A percentile compares a stretch with the other conserved stretches of the same genome.
phyloP scores from a whole-genome alignment of 2,113 vertebrate species.

The Tenrec ecaudatus region DNA sequence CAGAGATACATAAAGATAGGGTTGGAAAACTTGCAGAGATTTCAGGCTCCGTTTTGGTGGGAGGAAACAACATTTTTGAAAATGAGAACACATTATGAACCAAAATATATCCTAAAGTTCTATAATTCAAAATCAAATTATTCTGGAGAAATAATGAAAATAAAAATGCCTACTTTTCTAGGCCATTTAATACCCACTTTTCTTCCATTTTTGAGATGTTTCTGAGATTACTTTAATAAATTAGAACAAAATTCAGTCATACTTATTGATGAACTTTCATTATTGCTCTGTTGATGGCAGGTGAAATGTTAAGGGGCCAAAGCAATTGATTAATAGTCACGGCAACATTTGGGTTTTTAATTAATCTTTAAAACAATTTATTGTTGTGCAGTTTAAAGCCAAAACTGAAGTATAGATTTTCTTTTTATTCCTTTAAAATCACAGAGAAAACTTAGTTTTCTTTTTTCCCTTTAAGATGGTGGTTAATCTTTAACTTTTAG shows the following conservation, averaged over 20 bases:
- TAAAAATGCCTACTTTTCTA: not conserved
- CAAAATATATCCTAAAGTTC: constrained; percentile 10
- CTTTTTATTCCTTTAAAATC: constrained; percentile 40
- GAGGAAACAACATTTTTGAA: constrained; percentile 5
- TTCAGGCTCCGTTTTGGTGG: not conserved
- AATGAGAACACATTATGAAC: not conserved
- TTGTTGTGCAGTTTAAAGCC: constrained; percentile 7
- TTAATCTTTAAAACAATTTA: constrained; percentile 59
- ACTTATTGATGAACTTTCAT: constrained; percentile 4
- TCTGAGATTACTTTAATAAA: constrained; percentile 14
- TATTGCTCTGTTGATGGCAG: not conserved
- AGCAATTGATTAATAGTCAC: constrained; percentile 18
- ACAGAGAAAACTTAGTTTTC: not conserved
- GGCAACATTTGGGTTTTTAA: not conserved
- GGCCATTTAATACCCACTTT: not conserved
- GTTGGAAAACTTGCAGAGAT: not conserved
- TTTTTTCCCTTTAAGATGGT: not conserved
- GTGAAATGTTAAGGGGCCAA: not conserved
- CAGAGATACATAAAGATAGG: not conserved
- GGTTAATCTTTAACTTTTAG: not conserved
- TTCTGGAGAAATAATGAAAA: not conserved
- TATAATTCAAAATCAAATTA: constrained; percentile 7
- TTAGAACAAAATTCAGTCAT: not conserved
- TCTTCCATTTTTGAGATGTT: not conserved
- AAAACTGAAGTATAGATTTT: constrained; percentile 27